Evolutionary conservation across 2,797 vertebrate genomes (phyloP), one percentile per base, ranked within the genome.

Genomic region (Lutjanus argentimaculatus): DNA sequence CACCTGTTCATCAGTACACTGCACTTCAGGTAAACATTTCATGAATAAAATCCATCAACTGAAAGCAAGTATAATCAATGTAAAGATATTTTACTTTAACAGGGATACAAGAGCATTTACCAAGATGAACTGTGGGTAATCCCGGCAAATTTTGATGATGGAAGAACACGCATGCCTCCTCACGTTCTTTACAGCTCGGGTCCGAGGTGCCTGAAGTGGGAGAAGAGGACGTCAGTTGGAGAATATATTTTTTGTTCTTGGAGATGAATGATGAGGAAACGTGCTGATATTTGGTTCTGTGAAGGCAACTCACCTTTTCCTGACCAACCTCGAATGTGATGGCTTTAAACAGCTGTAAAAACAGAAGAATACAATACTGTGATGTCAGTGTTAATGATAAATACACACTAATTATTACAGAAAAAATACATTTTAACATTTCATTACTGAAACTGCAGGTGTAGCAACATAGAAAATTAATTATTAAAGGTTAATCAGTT

Each of bases 71-170:
- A 15, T 19, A 30, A 36, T 55, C 4, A 2, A 30, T 21, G 15
- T 59, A 6, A 13, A 17, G 0, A 1, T 13, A 7, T 53, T 67
- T 66, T 11, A 66, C 19, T 66, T 46, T 1, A 48, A 67, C 9
- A 40, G 43, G 43, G 22, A 80, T 3, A 58, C 1, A 66, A 66
- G 12, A 7, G 68, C 6, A 57, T 70, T 72, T 82, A 99, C 99
- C 97, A 98, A 85, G 55, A 99, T 95, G 56, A 98, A 95, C 7
- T 97, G 95, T 16, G 99, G 96, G 84, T 97, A 98, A 95, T 99
- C 98, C 9, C 98, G 92, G 83, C 98, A 99, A 87, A 99, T 98
- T 92, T 97, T 99, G 82, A 99, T 97, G 90, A 99, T 97, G 45
- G 98, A 97, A 6, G 97, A 98, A 85, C 97, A 98, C 0, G 98